Conservation (phyloP, 2,113 vertebrate species). For the Rostratula benghalensis region DNA sequence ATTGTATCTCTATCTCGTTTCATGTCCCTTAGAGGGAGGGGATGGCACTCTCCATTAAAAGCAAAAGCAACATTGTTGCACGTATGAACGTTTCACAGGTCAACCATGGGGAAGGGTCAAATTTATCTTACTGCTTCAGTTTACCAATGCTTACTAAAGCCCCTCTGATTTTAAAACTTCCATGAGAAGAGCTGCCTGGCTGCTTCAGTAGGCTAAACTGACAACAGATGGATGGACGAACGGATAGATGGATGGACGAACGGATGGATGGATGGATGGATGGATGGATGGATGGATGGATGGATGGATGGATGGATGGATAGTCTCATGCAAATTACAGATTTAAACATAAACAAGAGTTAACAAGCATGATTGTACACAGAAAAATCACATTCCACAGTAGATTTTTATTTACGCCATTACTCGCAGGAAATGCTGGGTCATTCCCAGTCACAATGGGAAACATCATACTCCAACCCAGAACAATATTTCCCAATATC, state of each 20-base stretch:
- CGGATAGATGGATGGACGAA: no score
- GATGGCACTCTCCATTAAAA: not conserved
- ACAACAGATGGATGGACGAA: not conserved
- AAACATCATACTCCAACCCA: not conserved
- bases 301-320: not conserved
- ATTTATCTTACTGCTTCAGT: not conserved
- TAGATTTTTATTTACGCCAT: not conserved
- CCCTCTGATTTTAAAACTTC: not conserved
- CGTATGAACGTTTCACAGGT: not conserved
- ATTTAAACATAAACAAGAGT: not conserved
- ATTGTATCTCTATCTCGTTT: not conserved
- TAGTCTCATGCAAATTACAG: not conserved
- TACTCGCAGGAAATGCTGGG: not conserved
- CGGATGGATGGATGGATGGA: no score
- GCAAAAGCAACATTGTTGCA: not conserved
- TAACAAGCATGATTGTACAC: not conserved
- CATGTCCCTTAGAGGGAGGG: not conserved
- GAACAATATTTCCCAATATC: not conserved
- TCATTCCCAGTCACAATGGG: not conserved
- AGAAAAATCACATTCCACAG: not conserved
- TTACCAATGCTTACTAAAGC: not conserved
- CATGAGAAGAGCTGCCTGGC: not conserved
- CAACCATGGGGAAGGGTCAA: not conserved
- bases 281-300: no score
- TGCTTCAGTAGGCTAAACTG: not conserved